Evolutionary conservation across 2,113 vertebrate species (phyloP).

Genomic region (Echinops telfairi): DNA sequence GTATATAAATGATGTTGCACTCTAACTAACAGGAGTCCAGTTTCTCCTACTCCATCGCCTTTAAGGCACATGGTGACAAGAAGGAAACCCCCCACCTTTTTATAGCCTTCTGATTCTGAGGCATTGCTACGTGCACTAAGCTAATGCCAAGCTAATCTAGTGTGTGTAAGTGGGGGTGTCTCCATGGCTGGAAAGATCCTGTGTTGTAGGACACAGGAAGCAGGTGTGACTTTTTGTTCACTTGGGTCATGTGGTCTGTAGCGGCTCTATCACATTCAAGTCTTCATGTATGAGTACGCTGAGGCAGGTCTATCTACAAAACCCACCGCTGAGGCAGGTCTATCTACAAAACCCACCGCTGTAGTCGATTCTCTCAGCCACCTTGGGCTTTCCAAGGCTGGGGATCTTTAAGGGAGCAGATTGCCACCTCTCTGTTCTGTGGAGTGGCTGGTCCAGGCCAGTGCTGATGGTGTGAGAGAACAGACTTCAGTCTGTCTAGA

Average conservation of each 20-base stretch:
- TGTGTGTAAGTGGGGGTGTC: background rate
- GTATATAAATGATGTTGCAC: background rate
- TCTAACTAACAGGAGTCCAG: slow-evolving; percentile 12
- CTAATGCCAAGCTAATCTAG: background rate
- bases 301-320: background rate
- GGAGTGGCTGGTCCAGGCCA: background rate
- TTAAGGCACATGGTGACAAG: background rate
- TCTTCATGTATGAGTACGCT: background rate
- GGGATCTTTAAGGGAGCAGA: too few relatives aligned
- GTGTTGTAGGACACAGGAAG: background rate
- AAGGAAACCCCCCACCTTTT: background rate
- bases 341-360: background rate
- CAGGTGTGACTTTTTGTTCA: background rate
- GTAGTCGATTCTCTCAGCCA: too few relatives aligned
- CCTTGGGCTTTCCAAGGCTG: too few relatives aligned
- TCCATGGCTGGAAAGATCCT: background rate
- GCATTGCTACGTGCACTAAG: background rate
- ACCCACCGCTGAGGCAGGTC: background rate
- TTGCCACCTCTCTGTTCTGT: too few relatives aligned
- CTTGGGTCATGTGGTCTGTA: background rate
- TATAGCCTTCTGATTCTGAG: background rate
- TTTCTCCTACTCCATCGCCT: background rate
- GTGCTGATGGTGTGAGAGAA: background rate
- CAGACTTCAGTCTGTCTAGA: background rate
- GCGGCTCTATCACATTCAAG: slow-evolving; percentile 1